Base-by-base conservation (phyloP, 2,797 vertebrate species). In the Poeciliopsis presidionis region DNA sequence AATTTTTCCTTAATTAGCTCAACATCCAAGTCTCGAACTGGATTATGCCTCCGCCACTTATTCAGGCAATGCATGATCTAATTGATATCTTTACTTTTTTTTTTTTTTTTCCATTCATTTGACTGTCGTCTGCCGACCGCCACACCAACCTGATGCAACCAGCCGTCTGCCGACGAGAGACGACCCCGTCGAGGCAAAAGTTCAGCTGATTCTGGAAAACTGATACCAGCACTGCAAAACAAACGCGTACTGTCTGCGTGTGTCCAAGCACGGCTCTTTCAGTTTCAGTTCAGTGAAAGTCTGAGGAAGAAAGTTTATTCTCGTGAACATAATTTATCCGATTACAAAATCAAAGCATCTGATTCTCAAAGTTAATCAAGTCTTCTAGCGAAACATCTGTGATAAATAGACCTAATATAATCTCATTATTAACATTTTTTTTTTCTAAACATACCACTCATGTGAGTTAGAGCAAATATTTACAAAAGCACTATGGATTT, bases 331-430 rank as follows among this genome's bases (percentile, higher is more conserved):
- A 18, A 59, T 46, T 71, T 55, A 30, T 9, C 33, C 0, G 41
- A 45, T 61, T 72, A 47, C 14, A 72, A 47, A 51, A 67, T n/a
- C 16, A 13, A 45, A 46, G 45, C 20, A 47, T 20, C 12, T 9
- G 20, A 45, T 72, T 47, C 41, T 28, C 25, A 41, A 67, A 41
- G 16, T 51, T 53, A 41, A 28, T 72, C 7, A 49, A 18, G 33
- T 22, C 25, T 43, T 65, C 73, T 63, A 69, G 61, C 43, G 11
- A 76, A 61, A 33, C 20, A 76, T 80, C 79, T 61, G 67, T 46
- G 72, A 70, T 78, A 55, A 74, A 86, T 81, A 73, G 28, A 45
- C 13, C 20, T 63, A 3, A 73, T 55, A 71, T 45, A 12, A 53
- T 69, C 76, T 71, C 22, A 57, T 20, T 76, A 22, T 16, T 61